These are phyloP conservation scores for Polypterus senegalus DNA, from an alignment of 2,113 vertebrate genomes.

Conservation along the genomic window DNA sequence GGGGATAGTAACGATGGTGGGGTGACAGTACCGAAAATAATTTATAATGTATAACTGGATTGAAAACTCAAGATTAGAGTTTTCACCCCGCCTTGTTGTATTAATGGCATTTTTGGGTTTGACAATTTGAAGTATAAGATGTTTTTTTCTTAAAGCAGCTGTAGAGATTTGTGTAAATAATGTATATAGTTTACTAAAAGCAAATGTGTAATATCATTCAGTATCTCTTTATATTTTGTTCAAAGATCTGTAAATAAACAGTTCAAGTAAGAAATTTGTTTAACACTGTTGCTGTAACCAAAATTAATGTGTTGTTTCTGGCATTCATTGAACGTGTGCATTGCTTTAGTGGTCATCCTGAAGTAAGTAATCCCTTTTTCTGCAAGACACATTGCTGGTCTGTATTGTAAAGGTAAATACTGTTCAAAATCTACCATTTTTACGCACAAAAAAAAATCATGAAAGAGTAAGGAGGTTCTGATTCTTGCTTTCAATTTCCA, in stretches of 20 bases:
- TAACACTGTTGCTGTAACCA: slow-evolving; percentile 6
- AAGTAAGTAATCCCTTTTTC: background rate
- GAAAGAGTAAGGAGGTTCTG: background rate
- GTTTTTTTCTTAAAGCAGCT: background rate
- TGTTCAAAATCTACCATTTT: background rate
- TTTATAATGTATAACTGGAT: too few species aligned
- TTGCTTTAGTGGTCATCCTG: background rate
- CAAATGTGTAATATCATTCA: background rate
- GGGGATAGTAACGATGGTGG: too few species aligned
- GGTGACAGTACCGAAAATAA: too few species aligned
- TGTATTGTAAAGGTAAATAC: background rate
- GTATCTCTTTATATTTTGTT: slow-evolving; percentile 7
- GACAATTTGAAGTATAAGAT: too few species aligned
- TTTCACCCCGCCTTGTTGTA: too few species aligned
- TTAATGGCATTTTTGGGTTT: too few species aligned
- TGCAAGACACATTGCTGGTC: background rate
- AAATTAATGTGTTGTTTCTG: background rate
- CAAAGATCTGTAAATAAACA: slow-evolving; percentile 3
- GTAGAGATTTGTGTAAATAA: slow-evolving; percentile 3
- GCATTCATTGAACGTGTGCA: background rate
- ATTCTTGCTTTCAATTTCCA: background rate
- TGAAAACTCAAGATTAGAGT: too few species aligned
- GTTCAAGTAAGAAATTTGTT: slow-evolving; percentile 3
- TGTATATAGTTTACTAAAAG: slow-evolving; percentile 5
- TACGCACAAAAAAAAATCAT: too few species aligned